Percentiles rank a stretch among this genome's conserved stretches.
These are phyloP conservation scores for Leptinotarsa texana DNA, from an alignment of 1,140 invertebrate species.

Conservation along the genomic window DNA sequence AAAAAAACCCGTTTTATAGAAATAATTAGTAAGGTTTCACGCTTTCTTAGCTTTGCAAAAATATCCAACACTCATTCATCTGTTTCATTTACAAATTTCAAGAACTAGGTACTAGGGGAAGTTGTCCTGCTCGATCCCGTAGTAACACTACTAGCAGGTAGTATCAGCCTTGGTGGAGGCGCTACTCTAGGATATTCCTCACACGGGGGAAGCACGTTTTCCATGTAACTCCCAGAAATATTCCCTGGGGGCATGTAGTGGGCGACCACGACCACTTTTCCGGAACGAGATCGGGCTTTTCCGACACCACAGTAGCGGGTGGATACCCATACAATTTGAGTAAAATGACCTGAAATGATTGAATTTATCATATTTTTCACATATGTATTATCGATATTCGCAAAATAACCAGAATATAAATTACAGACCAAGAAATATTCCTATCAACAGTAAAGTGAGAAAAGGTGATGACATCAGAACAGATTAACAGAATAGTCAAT, in stretches of 20 bases:
- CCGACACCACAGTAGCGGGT: slow-evolving; percentile 81
- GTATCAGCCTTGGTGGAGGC: neutral
- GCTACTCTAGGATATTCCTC: slow-evolving; percentile 37
- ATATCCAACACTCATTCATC: no score
- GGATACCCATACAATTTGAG: slow-evolving; percentile 85
- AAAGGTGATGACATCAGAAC: no score
- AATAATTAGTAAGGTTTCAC: no score
- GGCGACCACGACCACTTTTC: slow-evolving; percentile 78
- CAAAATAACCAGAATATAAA: no score
- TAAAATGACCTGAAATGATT: slow-evolving; percentile 76
- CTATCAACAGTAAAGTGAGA: no score
- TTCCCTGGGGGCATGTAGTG: slow-evolving; percentile 82
- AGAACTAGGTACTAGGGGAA: slow-evolving; percentile 24
- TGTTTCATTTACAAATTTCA: neutral
- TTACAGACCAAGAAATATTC: no score
- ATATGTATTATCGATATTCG: neutral
- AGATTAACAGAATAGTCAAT: no score
- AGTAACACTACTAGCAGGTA: slow-evolving; percentile 13
- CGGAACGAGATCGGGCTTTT: slow-evolving; percentile 74
- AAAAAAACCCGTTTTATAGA: no score
- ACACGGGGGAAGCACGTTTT: slow-evolving; percentile 73
- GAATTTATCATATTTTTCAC: neutral
- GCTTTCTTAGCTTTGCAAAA: no score
- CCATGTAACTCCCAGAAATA: slow-evolving; percentile 72
- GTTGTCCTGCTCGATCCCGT: slow-evolving; percentile 23